Evolutionary conservation across 2,113 vertebrate genomes (phyloP).

Genomic region (Indri indri): DNA sequence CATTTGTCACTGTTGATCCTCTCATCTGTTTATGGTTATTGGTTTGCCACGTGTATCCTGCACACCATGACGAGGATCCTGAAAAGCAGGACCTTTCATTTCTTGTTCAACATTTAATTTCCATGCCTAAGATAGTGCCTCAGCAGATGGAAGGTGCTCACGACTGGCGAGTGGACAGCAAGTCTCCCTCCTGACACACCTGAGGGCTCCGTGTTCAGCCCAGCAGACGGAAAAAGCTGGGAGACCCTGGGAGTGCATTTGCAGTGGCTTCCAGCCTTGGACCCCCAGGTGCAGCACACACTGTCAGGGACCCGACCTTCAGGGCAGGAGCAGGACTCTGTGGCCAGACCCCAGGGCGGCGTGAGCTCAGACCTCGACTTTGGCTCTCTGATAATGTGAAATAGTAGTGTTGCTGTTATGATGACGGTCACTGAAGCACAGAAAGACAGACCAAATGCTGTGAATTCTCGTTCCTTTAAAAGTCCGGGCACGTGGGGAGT

Average conservation of each 20-base stretch:
- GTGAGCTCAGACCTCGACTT: neutral
- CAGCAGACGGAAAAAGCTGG: neutral
- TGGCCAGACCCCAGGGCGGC: neutral
- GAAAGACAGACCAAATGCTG: neutral
- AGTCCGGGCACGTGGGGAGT: neutral
- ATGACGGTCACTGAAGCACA: too few relatives aligned
- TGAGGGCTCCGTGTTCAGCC: neutral
- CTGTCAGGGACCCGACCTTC: neutral
- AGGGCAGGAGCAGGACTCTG: neutral
- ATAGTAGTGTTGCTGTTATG: neutral
- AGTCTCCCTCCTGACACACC: neutral
- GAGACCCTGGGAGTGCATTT: neutral
- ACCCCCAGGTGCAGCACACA: neutral
- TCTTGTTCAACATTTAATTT: neutral
- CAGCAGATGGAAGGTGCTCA: neutral
- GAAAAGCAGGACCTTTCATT: neutral
- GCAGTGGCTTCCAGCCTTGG: too few relatives aligned
- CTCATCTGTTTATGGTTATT: neutral
- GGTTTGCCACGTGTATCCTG: neutral
- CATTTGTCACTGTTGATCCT: fast-evolving
- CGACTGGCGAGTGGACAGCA: too few relatives aligned
- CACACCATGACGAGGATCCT: too few relatives aligned
- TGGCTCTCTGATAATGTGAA: neutral
- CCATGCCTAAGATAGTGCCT: neutral
- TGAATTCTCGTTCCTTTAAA: neutral